Evolutionary conservation across 1,140 invertebrate species (phyloP).

Genomic region (Monomorium pharaonis): DNA sequence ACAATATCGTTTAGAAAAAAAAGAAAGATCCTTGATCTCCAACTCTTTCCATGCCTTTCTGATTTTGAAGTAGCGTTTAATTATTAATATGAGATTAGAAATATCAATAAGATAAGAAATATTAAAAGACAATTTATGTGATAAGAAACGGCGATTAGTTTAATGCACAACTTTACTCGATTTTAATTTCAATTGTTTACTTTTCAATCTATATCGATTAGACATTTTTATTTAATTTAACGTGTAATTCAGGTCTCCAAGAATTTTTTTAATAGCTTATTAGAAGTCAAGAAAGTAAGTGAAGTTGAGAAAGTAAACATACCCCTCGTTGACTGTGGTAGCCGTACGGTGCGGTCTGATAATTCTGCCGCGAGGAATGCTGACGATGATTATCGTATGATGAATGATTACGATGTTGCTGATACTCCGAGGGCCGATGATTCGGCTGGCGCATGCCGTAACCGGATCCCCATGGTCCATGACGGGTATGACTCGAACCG

Average conservation of each 20-base stretch:
- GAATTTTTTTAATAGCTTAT: neutral
- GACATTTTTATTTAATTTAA: neutral
- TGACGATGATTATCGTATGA: conserved; percentile 54
- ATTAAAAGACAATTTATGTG: neutral
- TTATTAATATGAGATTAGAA: neutral
- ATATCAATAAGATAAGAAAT: no score
- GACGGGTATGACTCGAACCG: conserved; percentile 41
- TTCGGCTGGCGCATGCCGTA: conserved; percentile 25
- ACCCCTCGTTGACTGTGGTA: conserved; percentile 38
- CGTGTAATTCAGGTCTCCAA: neutral
- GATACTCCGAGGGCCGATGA: conserved; percentile 37
- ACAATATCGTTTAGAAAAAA: conserved; percentile 12
- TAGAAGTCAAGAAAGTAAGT: neutral
- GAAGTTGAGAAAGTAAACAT: neutral
- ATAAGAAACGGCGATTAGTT: neutral
- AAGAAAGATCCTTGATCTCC: neutral
- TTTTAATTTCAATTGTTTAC: neutral
- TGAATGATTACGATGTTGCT: conserved; percentile 61
- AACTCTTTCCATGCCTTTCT: neutral
- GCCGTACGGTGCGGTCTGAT: conserved; percentile 23
- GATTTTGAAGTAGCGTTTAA: neutral
- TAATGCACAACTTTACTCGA: neutral
- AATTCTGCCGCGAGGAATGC: conserved; percentile 31
- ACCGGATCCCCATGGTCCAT: conserved; percentile 59
- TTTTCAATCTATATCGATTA: neutral